Percentiles rank a stretch among this genome's conserved stretches.
Evolutionary conservation across 2,888 invertebrate genomes (phyloP).

Genomic region (Sclerodermus sp.): DNA sequence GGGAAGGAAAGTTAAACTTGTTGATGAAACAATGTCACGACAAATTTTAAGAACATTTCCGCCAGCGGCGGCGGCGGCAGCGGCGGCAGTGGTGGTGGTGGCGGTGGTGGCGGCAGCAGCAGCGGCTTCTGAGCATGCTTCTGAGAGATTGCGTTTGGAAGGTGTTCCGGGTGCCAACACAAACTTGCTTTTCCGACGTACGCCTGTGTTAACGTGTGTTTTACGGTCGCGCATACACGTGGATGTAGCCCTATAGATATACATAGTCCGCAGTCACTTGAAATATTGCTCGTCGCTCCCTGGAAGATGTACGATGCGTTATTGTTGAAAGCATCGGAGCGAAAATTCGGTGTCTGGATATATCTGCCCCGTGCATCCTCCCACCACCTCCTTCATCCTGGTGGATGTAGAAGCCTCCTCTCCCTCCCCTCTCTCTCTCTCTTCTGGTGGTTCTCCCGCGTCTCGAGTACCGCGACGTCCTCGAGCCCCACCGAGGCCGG

Average conservation of each 20-base stretch:
- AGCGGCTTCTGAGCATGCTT: slow-evolving; percentile 14
- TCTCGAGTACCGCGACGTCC: slow-evolving; percentile 31
- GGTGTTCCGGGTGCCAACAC: slow-evolving; percentile 15
- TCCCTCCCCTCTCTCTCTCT: slow-evolving; percentile 17
- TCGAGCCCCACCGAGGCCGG: slow-evolving; percentile 31
- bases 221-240: slow-evolving; percentile 3
- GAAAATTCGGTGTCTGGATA: slow-evolving; percentile 53
- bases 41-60: too few relatives aligned
- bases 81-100: too few relatives aligned
- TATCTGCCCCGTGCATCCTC: slow-evolving; percentile 31
- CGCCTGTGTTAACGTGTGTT: background rate
- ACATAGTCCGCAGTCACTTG: slow-evolving; percentile 41
- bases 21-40: too few relatives aligned
- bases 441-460: slow-evolving; percentile 13
- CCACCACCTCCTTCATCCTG: slow-evolving; percentile 13
- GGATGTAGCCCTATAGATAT: slow-evolving; percentile 15
- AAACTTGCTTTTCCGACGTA: background rate
- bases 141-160: slow-evolving; percentile 20
- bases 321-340: slow-evolving; percentile 54
- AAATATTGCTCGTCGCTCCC: slow-evolving; percentile 53
- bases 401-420: slow-evolving; percentile 1
- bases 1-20: too few relatives aligned
- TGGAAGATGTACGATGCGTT: slow-evolving; percentile 54
- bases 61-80: too few relatives aligned
- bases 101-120: too few relatives aligned